phyloP scores from a whole-genome alignment of 2,113 vertebrate genomes.

The Indicator maculatus region DNA sequence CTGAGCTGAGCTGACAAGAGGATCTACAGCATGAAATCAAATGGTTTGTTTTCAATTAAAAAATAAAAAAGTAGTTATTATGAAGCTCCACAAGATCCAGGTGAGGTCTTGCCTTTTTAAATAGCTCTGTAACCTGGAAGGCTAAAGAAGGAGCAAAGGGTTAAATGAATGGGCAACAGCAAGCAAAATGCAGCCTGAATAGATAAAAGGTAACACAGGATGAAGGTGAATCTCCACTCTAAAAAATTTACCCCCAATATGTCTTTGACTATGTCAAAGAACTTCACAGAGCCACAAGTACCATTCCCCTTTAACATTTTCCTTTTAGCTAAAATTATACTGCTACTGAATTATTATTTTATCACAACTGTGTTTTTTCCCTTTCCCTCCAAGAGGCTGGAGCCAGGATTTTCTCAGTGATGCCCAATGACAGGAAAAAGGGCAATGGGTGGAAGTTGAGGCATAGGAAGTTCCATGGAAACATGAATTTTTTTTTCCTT shows the following conservation, averaged over 20 bases:
- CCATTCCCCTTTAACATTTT: conserved; percentile 4
- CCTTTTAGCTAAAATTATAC: conserved; percentile 18
- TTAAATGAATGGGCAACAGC: neutral
- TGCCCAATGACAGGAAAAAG: too few relatives aligned
- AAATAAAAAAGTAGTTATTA: neutral
- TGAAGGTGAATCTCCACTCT: neutral
- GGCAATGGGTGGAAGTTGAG: too few relatives aligned
- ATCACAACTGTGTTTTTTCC: neutral
- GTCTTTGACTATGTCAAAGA: neutral
- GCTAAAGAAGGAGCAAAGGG: neutral
- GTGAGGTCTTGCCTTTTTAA: neutral
- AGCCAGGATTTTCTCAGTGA: too few relatives aligned
- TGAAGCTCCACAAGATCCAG: neutral
- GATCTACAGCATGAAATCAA: neutral
- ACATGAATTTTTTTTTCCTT: too few relatives aligned
- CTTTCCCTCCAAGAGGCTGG: neutral
- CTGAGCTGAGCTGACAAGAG: neutral
- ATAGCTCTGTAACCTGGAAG: neutral
- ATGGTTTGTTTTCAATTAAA: neutral
- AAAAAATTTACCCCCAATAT: neutral
- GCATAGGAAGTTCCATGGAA: too few relatives aligned
- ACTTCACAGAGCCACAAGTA: neutral
- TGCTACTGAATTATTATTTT: conserved; percentile 1
- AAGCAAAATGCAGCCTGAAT: neutral
- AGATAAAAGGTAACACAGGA: neutral